Evolutionary conservation across 1,140 invertebrate genomes (phyloP), one percentile per base, ranked within the genome.

Genomic region (Pseudomyrmex concolor): DNA sequence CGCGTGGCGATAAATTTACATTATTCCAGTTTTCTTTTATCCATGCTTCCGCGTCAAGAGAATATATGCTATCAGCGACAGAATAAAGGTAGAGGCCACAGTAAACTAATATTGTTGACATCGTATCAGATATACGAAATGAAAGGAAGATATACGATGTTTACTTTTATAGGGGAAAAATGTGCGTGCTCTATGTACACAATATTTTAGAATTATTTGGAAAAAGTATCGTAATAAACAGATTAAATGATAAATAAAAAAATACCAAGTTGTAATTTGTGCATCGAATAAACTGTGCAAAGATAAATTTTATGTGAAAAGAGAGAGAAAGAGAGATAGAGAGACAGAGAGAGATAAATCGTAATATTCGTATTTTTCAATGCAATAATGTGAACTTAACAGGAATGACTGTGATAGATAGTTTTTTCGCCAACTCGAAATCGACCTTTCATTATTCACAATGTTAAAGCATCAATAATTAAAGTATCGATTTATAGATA

Each of bases 1-100:
- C 62, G n/a, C 2, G 1, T 3, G 9, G 19, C 70, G 73, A 13
- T 76, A 76, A 74, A 74, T 74, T 74, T 34, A 17, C 34, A 3
- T 59, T 62, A 73, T 50, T 34, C n/a, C 48, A 17, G 51, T 22
- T 76, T 34, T 5, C 25, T 17, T 54, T 54, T 66, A 64, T 34
- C 43, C 60, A n/a, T 7, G 10, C 17, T 43, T 0, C 7, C 60
- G 1, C 45, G n/a, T 64, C 73, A 51, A 54, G 60, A 25, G 25
- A 50, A 43, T 34, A 17, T 50, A 34, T 34, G 34, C 34, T 74
- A 64, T 74, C 59, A 50, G 10, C 15, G 3, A n/a, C 22, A 34
- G 15, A 62, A 45, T n/a, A 25, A 13, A n/a, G 12, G 0, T 25
- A 1, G 57, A 17, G 45, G 17, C 64, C 15, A 43, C 45, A 66